Evolutionary conservation across 2,797 vertebrate species (phyloP).

Genomic region (Platyrinchus mystaceus): DNA sequence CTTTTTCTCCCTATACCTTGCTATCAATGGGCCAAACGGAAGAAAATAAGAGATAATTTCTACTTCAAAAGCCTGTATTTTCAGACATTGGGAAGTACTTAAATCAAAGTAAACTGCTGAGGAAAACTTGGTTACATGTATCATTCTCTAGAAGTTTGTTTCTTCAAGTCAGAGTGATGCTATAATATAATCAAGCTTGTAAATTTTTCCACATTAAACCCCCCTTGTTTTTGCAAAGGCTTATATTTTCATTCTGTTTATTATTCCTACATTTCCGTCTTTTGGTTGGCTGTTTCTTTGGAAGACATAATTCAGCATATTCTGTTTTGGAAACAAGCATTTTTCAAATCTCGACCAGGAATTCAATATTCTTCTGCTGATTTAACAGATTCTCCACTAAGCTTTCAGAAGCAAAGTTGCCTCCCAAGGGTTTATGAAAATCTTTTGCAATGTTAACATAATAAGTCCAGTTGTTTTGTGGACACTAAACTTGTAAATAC

Average conservation of each 20-base stretch:
- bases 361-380: slow-evolving; percentile 46
- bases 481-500: slow-evolving; percentile 8
- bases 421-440: slow-evolving; percentile 18
- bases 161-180: slow-evolving; percentile 36
- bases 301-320: slow-evolving; percentile 40
- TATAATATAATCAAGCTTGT: slow-evolving; percentile 35
- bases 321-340: slow-evolving; percentile 53
- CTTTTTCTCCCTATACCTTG: neutral
- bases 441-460: slow-evolving; percentile 31
- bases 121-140: neutral
- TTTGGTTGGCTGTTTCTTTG: slow-evolving; percentile 24
- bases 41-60: neutral
- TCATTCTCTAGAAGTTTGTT: neutral
- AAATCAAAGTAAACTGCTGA: neutral
- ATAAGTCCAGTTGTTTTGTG: slow-evolving; percentile 26
- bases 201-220: slow-evolving; percentile 55
- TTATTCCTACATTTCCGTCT: slow-evolving; percentile 46
- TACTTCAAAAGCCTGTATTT: neutral
- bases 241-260: slow-evolving; percentile 43
- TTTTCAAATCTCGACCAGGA: slow-evolving; percentile 40
- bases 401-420: slow-evolving; percentile 47
- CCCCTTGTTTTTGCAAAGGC: slow-evolving; percentile 17
- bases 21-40: neutral
- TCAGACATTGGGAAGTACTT: neutral
- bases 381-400: slow-evolving; percentile 47